These are phyloP conservation scores for Brachionus calyciflorus DNA, from an alignment of 1,140 invertebrate species.

Conservation along the genomic window DNA sequence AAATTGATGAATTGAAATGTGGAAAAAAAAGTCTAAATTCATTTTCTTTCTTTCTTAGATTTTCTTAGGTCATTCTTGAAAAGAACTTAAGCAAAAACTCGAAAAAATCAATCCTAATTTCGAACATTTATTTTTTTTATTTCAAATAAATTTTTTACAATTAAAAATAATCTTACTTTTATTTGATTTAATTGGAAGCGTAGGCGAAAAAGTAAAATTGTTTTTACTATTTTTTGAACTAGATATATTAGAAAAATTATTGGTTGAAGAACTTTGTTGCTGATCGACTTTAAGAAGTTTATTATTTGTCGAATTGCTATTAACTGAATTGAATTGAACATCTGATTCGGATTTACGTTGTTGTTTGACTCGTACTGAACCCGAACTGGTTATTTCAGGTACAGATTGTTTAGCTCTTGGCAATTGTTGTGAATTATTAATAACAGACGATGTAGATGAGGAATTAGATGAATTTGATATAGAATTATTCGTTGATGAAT, in stretches of 20 bases:
- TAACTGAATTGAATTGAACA: conserved; percentile 23
- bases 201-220: conserved; percentile 31
- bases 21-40: too few relatives aligned
- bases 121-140: not conserved
- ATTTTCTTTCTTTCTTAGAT: too few relatives aligned
- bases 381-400: not conserved
- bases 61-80: too few relatives aligned
- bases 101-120: too few relatives aligned
- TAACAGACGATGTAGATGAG: not conserved
- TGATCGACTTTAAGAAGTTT: too few relatives aligned
- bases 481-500: not conserved
- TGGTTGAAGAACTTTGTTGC: not conserved
- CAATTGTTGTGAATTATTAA: not conserved
- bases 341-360: conserved; percentile 28
- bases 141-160: not conserved
- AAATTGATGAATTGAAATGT: too few relatives aligned
- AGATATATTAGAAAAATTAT: conserved; percentile 32
- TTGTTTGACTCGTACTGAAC: conserved; percentile 3
- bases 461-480: not conserved
- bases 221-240: conserved; percentile 3
- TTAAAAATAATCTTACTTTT: not conserved
- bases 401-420: not conserved
- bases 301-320: too few relatives aligned
- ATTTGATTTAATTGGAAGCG: conserved; percentile 10
- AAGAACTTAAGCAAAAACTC: too few relatives aligned